Evolutionary conservation across 2,113 vertebrate species (phyloP), one percentile per base, ranked within the genome.

Genomic region (Trichomycterus rosablanca): DNA sequence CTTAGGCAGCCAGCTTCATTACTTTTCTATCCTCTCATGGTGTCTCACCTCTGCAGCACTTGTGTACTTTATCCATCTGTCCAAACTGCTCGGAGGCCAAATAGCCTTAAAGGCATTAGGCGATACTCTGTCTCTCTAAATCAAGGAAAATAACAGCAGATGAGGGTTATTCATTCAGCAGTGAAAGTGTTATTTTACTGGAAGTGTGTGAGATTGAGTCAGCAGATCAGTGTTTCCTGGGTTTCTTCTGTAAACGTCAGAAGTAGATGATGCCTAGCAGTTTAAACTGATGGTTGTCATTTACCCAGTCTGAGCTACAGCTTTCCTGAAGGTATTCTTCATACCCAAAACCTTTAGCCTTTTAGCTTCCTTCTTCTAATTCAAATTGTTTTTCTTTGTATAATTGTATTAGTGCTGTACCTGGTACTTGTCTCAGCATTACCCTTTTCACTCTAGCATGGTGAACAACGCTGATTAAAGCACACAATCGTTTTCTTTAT

Each of bases 51-150:
- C 23, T 55, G n/a, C n/a, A n/a, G 45, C 16, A 20, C 8, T 67
- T 58, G 22, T 55, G n/a, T n/a, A n/a, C n/a, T n/a, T 23, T 55
- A 66, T 60, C 37, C 67, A 67, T 60, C 60, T 73, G 70, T 62
- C 53, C 32, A 66, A 54, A 68, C 24, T 40, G 4, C 30, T 18
- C 11, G 3, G 20, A 19, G 30, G 37, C 61, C 52, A 72, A 68
- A 45, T 40, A 49, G 22, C 60, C 26, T 43, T 16, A n/a, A n/a
- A n/a, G n/a, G n/a, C n/a, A n/a, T n/a, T n/a, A n/a, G n/a, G n/a
- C n/a, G n/a, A n/a, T n/a, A n/a, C n/a, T n/a, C n/a, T n/a, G 1
- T 26, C 10, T 52, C 12, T 34, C 28, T 39, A 2, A 12, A 48
- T 15, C n/a, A 45, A 19, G 4, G 20, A 63, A 48, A 54, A 40